Percentiles rank a stretch among this genome's conserved stretches.
Conservation (phyloP, 2,113 vertebrate genomes). For the Ciconia maguari region DNA sequence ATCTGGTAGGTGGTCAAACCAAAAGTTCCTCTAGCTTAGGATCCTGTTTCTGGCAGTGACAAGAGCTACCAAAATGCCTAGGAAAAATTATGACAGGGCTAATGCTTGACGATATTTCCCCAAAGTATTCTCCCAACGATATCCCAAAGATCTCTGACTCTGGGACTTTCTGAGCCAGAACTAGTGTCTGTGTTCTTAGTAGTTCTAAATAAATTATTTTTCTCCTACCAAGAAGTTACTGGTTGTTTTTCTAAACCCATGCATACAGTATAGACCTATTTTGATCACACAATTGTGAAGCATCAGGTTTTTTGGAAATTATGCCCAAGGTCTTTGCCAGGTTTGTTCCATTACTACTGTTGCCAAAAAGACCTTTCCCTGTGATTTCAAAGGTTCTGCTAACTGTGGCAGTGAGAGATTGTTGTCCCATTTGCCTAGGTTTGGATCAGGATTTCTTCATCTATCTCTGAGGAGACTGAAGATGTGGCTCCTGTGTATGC, state of each 20-base stretch:
- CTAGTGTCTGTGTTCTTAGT: not conserved
- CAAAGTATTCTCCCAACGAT: not conserved
- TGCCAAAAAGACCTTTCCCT: not conserved
- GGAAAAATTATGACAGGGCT: not conserved
- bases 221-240: not conserved
- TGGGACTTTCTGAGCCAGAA: not conserved
- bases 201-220: not conserved
- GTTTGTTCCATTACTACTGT: not conserved
- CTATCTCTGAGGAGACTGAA: not conserved
- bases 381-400: not conserved
- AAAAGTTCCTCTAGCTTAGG: not conserved
- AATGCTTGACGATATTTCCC: not conserved
- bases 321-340: not conserved
- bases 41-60: not conserved
- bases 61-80: not conserved
- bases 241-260: not conserved
- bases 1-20: not conserved
- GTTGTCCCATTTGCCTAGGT: not conserved
- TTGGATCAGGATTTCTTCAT: not conserved
- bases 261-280: not conserved
- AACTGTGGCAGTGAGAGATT: not conserved
- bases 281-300: not conserved
- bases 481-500: not conserved
- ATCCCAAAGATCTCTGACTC: not conserved
- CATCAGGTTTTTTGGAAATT: not conserved